A percentile compares a stretch with the other conserved stretches of the same genome.
These are phyloP conservation scores for Euschistus heros DNA, from an alignment of 1,140 invertebrate species.

Conservation along the genomic window DNA sequence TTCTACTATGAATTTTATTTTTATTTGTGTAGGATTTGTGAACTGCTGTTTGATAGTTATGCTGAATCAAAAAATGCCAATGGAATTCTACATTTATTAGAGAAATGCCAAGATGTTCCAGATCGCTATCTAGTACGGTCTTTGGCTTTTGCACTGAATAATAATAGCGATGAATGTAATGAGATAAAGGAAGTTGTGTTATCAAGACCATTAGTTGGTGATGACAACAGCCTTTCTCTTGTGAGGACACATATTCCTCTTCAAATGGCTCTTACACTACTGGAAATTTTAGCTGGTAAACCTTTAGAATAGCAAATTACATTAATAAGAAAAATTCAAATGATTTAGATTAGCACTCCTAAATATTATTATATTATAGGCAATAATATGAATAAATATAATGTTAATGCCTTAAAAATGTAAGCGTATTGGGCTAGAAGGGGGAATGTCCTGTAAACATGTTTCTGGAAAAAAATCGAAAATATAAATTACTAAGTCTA, in stretches of 20 bases:
- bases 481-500: too few relatives aligned
- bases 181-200: neutral
- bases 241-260: neutral
- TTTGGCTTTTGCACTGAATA: neutral
- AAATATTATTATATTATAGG: too few relatives aligned
- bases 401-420: too few relatives aligned
- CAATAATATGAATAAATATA: too few relatives aligned
- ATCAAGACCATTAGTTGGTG: neutral
- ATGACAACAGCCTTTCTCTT: neutral
- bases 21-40: slow-evolving; percentile 20
- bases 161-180: neutral
- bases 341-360: too few relatives aligned
- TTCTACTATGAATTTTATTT: neutral
- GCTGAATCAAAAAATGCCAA: slow-evolving; percentile 36
- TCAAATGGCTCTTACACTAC: neutral
- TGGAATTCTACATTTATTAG: slow-evolving; percentile 20
- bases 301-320: too few relatives aligned
- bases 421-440: too few relatives aligned
- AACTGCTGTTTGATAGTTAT: slow-evolving; percentile 7
- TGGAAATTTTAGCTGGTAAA: neutral
- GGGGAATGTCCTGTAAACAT: too few relatives aligned
- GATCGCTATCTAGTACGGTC: neutral
- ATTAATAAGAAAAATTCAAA: too few relatives aligned
- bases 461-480: too few relatives aligned
- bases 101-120: neutral